A percentile compares a stretch with the other conserved stretches of the same genome.
Conservation (phyloP, 1,140 invertebrate genomes). For the Drosophila bipectinata region DNA sequence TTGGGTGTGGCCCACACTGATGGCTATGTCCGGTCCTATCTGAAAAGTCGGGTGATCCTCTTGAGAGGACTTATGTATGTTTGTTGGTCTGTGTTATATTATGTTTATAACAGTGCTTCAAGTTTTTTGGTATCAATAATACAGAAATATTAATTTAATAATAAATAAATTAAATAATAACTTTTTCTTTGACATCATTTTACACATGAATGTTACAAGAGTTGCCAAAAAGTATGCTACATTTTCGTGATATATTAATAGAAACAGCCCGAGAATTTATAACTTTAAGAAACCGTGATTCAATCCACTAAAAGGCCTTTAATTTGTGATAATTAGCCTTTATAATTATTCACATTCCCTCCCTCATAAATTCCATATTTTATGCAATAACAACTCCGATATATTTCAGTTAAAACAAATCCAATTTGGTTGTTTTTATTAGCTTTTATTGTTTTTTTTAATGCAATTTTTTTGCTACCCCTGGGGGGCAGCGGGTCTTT, state of each 20-base stretch:
- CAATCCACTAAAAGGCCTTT: neutral
- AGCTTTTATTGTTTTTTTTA: constrained; percentile 47
- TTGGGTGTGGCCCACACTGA: too few species aligned
- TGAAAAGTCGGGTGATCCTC: too few species aligned
- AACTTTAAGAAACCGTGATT: too few species aligned
- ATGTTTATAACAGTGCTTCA: too few species aligned
- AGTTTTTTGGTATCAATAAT: too few species aligned
- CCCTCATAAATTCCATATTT: neutral
- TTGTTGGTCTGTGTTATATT: too few species aligned
- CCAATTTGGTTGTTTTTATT: constrained; percentile 12
- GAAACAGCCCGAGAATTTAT: too few species aligned
- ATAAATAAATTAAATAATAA: too few species aligned
- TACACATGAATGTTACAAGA: neutral
- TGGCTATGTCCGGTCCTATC: too few species aligned
- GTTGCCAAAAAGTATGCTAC: constrained; percentile 8
- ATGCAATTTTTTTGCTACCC: constrained; percentile 47
- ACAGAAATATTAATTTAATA: too few species aligned
- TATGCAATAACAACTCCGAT: neutral
- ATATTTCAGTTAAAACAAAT: constrained; percentile 11
- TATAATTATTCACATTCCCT: neutral
- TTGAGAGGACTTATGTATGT: too few species aligned
- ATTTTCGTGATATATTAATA: too few species aligned
- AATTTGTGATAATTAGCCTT: neutral
- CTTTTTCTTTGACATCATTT: neutral
- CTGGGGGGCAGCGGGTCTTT: constrained; percentile 36